Evolutionary conservation across 2,113 vertebrate genomes (phyloP).

Genomic region (Mellivora capensis): DNA sequence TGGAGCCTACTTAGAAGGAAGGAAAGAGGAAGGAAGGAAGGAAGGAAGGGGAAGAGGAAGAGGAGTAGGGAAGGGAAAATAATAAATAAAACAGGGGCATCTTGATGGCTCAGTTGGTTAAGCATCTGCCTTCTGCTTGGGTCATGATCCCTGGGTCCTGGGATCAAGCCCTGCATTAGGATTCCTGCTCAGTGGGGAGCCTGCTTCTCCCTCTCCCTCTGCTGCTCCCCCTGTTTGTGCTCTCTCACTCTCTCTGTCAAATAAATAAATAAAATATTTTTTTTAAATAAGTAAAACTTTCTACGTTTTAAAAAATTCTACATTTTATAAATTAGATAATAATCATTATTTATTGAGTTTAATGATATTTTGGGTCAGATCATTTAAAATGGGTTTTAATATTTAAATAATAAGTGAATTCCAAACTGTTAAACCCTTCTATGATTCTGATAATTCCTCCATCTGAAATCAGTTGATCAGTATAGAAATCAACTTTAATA

Average conservation of each 20-base stretch:
- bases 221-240: background rate
- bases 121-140: background rate
- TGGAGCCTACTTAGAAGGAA: background rate
- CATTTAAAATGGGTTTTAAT: constrained; percentile 38
- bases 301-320: background rate
- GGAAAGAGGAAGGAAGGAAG: too few relatives aligned
- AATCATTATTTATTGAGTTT: constrained; percentile 25
- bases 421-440: background rate
- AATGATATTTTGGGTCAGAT: background rate
- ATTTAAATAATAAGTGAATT: background rate
- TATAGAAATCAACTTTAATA: background rate
- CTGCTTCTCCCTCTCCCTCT: background rate
- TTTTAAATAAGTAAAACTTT: background rate
- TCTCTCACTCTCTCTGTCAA: background rate
- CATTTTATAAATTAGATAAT: constrained; percentile 32
- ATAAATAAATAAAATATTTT: background rate
- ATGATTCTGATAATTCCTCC: background rate
- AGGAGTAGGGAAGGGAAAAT: too few relatives aligned
- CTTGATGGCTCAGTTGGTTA: background rate
- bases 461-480: constrained; percentile 12
- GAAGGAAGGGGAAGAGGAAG: background rate
- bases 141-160: too few relatives aligned
- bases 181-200: too few relatives aligned
- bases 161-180: too few relatives aligned
- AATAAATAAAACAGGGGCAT: background rate